Percentiles rank a stretch among this genome's conserved stretches.
Evolutionary conservation across 2,888 invertebrate genomes (phyloP).

Genomic region (Achlya flavicornis): DNA sequence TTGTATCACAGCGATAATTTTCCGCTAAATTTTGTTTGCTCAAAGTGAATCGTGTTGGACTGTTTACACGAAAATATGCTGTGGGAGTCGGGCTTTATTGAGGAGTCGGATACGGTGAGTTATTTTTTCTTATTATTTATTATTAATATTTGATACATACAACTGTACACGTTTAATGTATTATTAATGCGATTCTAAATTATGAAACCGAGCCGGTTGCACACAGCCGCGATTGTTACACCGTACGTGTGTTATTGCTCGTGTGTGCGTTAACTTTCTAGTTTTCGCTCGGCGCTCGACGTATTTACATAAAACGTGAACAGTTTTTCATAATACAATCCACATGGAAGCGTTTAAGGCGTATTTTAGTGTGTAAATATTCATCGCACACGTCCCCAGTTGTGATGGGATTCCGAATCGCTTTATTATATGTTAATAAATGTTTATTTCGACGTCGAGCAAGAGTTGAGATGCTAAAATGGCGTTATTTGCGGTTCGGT

Average conservation of each 20-base stretch:
- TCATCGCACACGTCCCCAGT: constrained; percentile 59
- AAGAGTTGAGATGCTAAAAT: constrained; percentile 40
- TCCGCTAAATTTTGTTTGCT: constrained; percentile 14
- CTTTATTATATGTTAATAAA: constrained; percentile 68
- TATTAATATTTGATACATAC: constrained; percentile 27
- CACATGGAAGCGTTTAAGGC: constrained; percentile 71
- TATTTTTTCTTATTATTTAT: constrained; percentile 31
- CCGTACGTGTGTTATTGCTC: constrained; percentile 38
- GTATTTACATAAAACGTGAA: constrained; percentile 83
- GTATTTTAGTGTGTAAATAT: constrained; percentile 72
- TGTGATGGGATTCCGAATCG: constrained; percentile 69
- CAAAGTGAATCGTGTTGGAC: constrained; percentile 69
- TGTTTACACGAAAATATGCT: constrained; percentile 67
- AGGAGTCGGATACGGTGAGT: constrained; percentile 78
- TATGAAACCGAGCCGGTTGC: constrained; percentile 68
- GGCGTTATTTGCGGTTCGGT: constrained; percentile 30
- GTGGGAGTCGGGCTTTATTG: constrained; percentile 76
- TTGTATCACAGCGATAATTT: constrained; percentile 16
- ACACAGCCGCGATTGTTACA: constrained; percentile 35
- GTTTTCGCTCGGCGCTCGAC: constrained; percentile 77
- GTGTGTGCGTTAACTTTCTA: constrained; percentile 80
- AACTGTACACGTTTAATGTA: constrained; percentile 35
- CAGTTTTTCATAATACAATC: constrained; percentile 81
- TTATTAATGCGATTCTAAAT: constrained; percentile 57
- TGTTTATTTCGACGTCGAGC: constrained; percentile 52